Evolutionary conservation across 2,888 invertebrate species (phyloP).

Genomic region (Spilarctia lutea): DNA sequence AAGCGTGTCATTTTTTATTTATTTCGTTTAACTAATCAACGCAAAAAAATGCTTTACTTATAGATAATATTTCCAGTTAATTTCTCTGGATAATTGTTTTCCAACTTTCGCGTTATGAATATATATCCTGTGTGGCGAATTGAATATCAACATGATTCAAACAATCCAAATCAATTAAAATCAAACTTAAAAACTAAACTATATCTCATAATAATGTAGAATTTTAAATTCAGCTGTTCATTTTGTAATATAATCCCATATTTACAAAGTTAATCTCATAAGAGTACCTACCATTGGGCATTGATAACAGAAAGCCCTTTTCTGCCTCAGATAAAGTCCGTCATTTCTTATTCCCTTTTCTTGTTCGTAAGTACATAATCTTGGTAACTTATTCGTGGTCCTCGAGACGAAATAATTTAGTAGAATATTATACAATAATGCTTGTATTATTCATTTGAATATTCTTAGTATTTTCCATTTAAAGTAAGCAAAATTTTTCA

Average conservation of each 20-base stretch:
- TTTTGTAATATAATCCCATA: background rate
- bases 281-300: slow-evolving; percentile 1
- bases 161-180: background rate
- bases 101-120: too few relatives aligned
- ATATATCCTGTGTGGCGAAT: too few relatives aligned
- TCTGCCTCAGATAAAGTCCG: background rate
- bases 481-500: too few relatives aligned
- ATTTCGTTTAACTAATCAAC: too few relatives aligned
- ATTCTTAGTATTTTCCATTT: too few relatives aligned
- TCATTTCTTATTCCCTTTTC: slow-evolving; percentile 15
- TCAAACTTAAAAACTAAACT: background rate
- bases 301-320: background rate
- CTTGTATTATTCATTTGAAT: background rate
- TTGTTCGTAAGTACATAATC: background rate
- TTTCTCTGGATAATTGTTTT: too few relatives aligned
- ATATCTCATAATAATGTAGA: background rate
- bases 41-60: too few relatives aligned
- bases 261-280: slow-evolving; percentile 7
- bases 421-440: background rate
- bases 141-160: too few relatives aligned
- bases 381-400: slow-evolving; percentile 20
- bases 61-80: too few relatives aligned
- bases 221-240: background rate
- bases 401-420: background rate
- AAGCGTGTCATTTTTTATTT: too few relatives aligned